These are phyloP conservation scores for Cryptosula pallasiana DNA, from an alignment of 2,888 invertebrate species.

Conservation along the genomic window DNA sequence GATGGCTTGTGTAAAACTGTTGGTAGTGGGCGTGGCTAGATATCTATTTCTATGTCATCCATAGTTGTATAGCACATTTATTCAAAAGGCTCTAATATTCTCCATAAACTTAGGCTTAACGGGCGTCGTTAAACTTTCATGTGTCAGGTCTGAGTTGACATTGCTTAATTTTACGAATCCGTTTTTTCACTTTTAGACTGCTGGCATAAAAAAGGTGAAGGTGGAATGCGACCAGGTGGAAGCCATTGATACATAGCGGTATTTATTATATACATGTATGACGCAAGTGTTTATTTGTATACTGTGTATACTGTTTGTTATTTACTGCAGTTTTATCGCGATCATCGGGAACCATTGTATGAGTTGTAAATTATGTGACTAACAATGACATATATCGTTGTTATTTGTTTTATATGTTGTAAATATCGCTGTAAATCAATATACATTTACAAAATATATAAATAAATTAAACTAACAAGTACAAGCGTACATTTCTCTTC, in stretches of 20 bases:
- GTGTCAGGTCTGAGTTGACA: no score
- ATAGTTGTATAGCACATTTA: no score
- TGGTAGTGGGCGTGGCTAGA: no score
- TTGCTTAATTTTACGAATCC: no score
- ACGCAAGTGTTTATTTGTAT: background rate
- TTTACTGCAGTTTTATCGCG: background rate
- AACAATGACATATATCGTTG: background rate
- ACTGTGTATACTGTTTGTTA: no score
- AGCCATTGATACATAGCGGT: background rate
- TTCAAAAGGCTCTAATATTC: no score
- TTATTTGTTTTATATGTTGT: background rate
- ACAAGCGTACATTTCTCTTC: background rate
- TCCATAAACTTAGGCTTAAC: no score
- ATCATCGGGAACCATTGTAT: background rate
- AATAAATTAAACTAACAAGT: background rate
- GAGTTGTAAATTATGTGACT: background rate
- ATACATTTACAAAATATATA: background rate
- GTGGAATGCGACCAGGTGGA: background rate
- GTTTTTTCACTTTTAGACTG: no score
- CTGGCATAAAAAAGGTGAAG: background rate
- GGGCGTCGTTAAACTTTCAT: no score
- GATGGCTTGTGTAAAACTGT: no score
- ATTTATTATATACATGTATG: background rate
- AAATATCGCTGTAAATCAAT: background rate
- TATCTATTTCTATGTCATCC: no score